Base-by-base conservation (phyloP, 2,888 invertebrate species). In the Stenchaetothrips biformis region DNA sequence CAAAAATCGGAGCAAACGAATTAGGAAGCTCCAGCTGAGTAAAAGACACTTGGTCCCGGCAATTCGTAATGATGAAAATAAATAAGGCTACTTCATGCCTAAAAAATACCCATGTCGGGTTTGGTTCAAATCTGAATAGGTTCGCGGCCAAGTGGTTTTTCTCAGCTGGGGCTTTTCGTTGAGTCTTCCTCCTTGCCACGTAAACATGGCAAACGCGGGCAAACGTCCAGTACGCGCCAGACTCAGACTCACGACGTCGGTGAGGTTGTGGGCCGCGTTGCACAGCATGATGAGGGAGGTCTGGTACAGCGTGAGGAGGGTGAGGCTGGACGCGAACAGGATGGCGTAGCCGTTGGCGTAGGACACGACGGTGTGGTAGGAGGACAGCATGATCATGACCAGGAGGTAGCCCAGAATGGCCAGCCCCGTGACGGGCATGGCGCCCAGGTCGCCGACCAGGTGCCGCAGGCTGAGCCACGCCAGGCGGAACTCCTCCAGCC, bases 401-500 rank as follows among this genome's bases (percentile, higher is more conserved):
- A 67, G 18, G 2, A 67, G 21, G 21, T 67, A 67, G 21, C 9
- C 0, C 7, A 67, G 3, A 7, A 67, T 0, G 7, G 67, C n/a
- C n/a, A 67, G n/a, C 21, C 67, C 8, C 21, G 67, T 67, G 21
- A 67, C 4, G 21, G 67, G 67, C 67, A 67, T 1, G 67, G 21
- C 9, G 67, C 67, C 67, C 67, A 67, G 67, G 67, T 21, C 21
- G 67, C 21, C 9, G n/a, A 25, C 21, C 21, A 67, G 67, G 7
- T 18, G 7, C 8, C 67, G 67, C 67, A 67, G 21, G 67, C 67
- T 21, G 67, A 67, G 21, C 67, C 67, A 67, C n/a, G 67, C 67
- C 21, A 67, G 67, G 7, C 67, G 67, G 21, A 67, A 67, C 67
- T 67, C 67, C 21, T 67, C 67, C 21, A 67, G 67, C 21, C 67